Conservation (phyloP, 53 echinoderm and acorn worm species). For the Paracentrotus lividus region DNA sequence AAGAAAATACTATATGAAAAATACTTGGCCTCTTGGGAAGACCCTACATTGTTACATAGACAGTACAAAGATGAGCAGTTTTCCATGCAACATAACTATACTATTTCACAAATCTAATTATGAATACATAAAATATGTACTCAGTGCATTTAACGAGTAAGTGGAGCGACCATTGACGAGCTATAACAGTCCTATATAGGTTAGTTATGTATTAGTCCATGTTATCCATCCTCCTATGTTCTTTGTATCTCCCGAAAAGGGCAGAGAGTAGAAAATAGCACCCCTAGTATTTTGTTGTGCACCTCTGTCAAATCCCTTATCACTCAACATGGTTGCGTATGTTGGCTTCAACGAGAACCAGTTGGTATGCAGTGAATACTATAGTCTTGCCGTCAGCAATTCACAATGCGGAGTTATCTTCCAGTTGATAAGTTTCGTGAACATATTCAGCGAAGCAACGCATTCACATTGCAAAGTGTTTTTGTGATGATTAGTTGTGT, state of each 20-base stretch:
- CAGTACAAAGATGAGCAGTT: no score
- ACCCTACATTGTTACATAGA: no score
- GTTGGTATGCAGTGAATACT: constrained; percentile 58
- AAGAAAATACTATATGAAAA: no score
- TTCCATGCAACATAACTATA: no score
- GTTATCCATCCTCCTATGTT: neutral
- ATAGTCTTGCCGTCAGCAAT: constrained; percentile 16
- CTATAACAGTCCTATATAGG: neutral
- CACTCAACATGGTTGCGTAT: constrained; percentile 31
- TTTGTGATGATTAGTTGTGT: neutral
- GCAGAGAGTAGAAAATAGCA: constrained; percentile 47
- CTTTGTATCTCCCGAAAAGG: neutral
- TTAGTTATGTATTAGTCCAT: neutral
- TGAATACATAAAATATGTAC: no score
- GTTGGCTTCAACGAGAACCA: constrained; percentile 41
- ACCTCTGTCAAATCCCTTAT: constrained; percentile 56
- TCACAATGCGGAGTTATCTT: neutral
- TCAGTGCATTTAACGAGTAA: neutral
- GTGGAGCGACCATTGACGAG: neutral
- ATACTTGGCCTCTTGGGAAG: no score
- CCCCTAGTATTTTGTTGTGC: constrained; percentile 57
- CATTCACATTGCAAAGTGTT: constrained; percentile 3
- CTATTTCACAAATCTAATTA: no score
- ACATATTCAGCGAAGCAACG: no score
- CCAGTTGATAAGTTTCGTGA: neutral